A percentile compares a stretch with the other conserved stretches of the same genome.
These are phyloP conservation scores for Sarcophaga carnaria DNA, from an alignment of 2,888 invertebrate genomes.

Conservation along the genomic window DNA sequence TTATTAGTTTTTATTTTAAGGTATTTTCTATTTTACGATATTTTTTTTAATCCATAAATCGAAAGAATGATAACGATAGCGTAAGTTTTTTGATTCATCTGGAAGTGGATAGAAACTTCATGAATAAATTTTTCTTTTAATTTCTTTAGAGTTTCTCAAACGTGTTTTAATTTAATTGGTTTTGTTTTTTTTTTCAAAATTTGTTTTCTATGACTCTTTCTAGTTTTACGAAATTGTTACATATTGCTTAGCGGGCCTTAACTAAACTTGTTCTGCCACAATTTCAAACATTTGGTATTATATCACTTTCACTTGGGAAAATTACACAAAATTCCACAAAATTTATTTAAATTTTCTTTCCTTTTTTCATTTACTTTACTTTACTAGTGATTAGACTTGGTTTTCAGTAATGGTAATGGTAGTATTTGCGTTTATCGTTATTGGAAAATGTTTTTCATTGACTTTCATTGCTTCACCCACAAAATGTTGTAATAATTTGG, in stretches of 20 bases:
- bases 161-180: too few relatives aligned
- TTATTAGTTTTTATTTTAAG: too few relatives aligned
- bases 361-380: conserved; percentile 12
- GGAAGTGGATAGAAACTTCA: too few relatives aligned
- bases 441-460: not conserved
- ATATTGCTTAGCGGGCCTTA: conserved; percentile 39
- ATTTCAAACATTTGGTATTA: conserved; percentile 39
- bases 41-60: too few relatives aligned
- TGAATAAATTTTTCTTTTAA: too few relatives aligned
- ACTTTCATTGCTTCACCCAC: conserved; percentile 17
- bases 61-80: too few relatives aligned
- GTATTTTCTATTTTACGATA: too few relatives aligned
- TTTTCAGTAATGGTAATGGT: too few relatives aligned
- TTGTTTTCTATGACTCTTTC: too few relatives aligned
- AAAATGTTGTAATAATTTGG: conserved; percentile 7
- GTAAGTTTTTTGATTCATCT: too few relatives aligned
- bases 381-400: not conserved
- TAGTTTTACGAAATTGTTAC: conserved; percentile 38
- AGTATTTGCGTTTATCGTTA: not conserved
- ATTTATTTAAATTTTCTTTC: conserved; percentile 29
- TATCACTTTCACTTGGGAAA: conserved; percentile 68
- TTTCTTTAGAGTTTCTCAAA: too few relatives aligned
- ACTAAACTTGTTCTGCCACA: conserved; percentile 47
- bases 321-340: not conserved
- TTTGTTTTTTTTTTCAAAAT: too few relatives aligned